Conservation (phyloP, 2,888 invertebrate genomes). For the Spodoptera picta region DNA sequence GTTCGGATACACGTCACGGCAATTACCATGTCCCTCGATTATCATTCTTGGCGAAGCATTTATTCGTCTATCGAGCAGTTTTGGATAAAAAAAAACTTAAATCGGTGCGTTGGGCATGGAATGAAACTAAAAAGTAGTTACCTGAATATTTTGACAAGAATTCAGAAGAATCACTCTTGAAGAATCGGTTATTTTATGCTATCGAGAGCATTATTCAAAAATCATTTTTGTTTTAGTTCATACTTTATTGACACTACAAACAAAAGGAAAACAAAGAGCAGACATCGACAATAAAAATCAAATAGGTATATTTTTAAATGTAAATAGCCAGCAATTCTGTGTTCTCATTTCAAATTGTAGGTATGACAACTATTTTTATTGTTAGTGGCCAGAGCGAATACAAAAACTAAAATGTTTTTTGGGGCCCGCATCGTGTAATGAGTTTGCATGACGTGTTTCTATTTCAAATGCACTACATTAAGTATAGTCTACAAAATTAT, state of each 20-base stretch:
- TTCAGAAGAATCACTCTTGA: neutral
- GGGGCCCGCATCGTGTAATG: conserved; percentile 62
- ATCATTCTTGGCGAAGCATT: conserved; percentile 71
- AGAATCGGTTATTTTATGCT: neutral
- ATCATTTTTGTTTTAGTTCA: neutral
- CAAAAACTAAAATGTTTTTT: conserved; percentile 64
- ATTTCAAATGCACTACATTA: conserved; percentile 30
- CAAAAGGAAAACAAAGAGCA: conserved; percentile 18
- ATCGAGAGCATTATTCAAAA: too few relatives aligned
- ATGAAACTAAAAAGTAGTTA: conserved; percentile 10
- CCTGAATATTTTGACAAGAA: too few relatives aligned
- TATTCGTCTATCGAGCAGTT: conserved; percentile 63
- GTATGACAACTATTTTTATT: conserved; percentile 57
- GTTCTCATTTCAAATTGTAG: conserved; percentile 60
- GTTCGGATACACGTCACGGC: conserved; percentile 73
- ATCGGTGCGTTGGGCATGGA: conserved; percentile 16
- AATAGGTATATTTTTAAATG: conserved; percentile 36
- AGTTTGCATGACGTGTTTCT: conserved; percentile 52
- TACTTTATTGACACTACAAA: conserved; percentile 39
- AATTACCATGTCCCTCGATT: conserved; percentile 78
- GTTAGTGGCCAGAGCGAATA: conserved; percentile 54
- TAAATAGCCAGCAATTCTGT: conserved; percentile 52
- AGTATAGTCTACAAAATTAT: conserved; percentile 3
- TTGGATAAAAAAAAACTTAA: conserved; percentile 47
- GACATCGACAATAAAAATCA: conserved; percentile 30